A percentile compares a stretch with the other conserved stretches of the same genome.
Conservation (phyloP, 2,888 invertebrate species). For the Cryptus armator region DNA sequence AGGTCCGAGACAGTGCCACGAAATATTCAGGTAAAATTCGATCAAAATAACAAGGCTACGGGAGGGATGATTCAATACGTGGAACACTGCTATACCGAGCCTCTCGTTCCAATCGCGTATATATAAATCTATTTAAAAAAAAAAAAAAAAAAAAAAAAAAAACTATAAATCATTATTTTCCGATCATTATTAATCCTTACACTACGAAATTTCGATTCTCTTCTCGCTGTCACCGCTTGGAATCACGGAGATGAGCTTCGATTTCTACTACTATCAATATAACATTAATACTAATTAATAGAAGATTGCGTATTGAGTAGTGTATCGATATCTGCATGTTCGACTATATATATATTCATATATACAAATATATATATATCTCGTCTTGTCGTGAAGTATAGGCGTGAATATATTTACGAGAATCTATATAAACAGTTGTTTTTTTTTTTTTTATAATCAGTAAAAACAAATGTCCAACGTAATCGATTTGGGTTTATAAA, state of each 20-base stretch:
- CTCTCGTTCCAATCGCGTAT: conserved; percentile 38
- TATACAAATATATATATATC: conserved; percentile 47
- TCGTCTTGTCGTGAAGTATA: conserved; percentile 66
- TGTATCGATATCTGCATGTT: conserved; percentile 70
- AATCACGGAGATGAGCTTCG: conserved; percentile 70
- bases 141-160: conserved; percentile 47
- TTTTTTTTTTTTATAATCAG: conserved; percentile 17
- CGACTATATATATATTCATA: conserved; percentile 47
- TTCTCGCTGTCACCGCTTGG: conserved; percentile 71
- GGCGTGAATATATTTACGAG: conserved; percentile 40
- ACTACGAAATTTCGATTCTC: conserved; percentile 58
- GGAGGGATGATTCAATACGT: conserved; percentile 17
- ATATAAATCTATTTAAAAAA: conserved; percentile 28
- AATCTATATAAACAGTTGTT: conserved; percentile 10
- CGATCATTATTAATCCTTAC: conserved; percentile 24
- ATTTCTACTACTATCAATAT: conserved; percentile 60
- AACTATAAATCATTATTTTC: conserved; percentile 41
- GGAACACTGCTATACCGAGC: conserved; percentile 13
- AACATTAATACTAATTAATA: conserved; percentile 58
- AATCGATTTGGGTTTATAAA: conserved; percentile 40
- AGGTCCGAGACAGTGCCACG: conserved; percentile 83
- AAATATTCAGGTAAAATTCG: conserved; percentile 83
- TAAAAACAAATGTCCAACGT: conserved; percentile 39
- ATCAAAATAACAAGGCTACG: conserved; percentile 65
- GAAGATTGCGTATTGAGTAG: conserved; percentile 71